Conservation (phyloP, 2,797 vertebrate genomes). For the Rhinophrynus dorsalis region DNA sequence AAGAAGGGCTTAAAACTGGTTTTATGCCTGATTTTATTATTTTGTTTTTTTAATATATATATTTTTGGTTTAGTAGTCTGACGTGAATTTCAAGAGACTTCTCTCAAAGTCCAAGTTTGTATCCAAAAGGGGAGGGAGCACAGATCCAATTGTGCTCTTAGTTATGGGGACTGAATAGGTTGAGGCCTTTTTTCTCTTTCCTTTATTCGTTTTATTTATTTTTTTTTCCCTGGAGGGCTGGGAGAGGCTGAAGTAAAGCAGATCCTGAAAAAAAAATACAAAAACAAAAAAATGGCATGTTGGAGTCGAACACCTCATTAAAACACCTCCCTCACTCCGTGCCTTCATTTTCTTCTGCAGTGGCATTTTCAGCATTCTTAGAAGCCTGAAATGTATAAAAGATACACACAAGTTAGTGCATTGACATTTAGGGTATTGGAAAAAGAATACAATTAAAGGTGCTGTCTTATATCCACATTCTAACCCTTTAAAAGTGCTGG, state of each 20-base stretch:
- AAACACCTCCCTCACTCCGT: conserved; percentile 80
- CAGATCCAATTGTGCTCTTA: conserved; percentile 57
- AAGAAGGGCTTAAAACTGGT: conserved; percentile 61
- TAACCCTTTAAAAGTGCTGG: too few relatives aligned
- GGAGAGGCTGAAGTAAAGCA: conserved; percentile 54
- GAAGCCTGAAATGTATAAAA: conserved; percentile 75
- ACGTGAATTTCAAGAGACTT: conserved; percentile 35
- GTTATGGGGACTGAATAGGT: conserved; percentile 35
- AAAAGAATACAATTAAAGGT: background rate
- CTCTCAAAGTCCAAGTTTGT: conserved; percentile 38
- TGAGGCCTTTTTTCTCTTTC: conserved; percentile 1
- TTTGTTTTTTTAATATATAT: conserved; percentile 57
- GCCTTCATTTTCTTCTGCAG: conserved; percentile 79
- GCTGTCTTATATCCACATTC: too few relatives aligned
- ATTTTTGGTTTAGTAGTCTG: conserved; percentile 48
- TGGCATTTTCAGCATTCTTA: conserved; percentile 87
- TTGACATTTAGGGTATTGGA: background rate
- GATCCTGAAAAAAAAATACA: conserved; percentile 41
- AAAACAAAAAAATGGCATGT: conserved; percentile 29
- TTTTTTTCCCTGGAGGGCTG: conserved; percentile 43
- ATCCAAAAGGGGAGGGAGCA: conserved; percentile 55
- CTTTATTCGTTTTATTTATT: conserved; percentile 25
- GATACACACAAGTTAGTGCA: background rate
- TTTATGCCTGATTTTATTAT: conserved; percentile 73
- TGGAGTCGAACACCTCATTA: conserved; percentile 67